Evolutionary conservation across 1,140 invertebrate genomes (phyloP).

Genomic region (Caligus rogercresseyi): DNA sequence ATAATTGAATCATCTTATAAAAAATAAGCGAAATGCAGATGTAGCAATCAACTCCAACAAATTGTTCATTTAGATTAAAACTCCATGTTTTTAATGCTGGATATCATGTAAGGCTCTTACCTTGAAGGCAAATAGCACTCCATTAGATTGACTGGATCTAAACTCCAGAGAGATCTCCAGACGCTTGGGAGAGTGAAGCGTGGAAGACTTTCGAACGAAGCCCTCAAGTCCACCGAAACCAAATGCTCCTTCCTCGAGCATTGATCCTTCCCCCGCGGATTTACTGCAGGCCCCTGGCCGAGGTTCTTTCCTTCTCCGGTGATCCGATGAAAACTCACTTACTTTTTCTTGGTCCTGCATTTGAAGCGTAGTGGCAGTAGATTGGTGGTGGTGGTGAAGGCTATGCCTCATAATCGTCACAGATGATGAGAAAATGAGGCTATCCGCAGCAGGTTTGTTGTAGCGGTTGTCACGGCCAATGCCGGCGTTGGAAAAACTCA

Average conservation of each 20-base stretch:
- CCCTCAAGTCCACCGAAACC: not conserved
- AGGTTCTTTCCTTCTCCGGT: too few relatives aligned
- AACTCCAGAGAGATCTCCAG: not conserved
- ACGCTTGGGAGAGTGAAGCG: not conserved
- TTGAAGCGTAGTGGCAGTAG: not conserved
- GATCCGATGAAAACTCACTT: not conserved
- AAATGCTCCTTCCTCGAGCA: not conserved
- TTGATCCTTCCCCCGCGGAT: not conserved
- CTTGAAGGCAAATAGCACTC: not conserved
- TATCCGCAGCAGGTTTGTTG: not conserved
- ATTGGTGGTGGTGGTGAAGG: too few relatives aligned
- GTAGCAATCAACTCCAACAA: too few relatives aligned
- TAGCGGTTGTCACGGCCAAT: slow-evolving; percentile 2
- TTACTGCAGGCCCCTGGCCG: too few relatives aligned
- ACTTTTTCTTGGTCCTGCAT: not conserved
- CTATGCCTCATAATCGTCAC: too few relatives aligned
- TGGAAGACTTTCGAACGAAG: not conserved
- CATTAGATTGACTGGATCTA: not conserved
- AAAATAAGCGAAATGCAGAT: too few relatives aligned
- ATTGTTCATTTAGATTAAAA: too few relatives aligned
- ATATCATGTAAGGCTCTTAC: too few relatives aligned
- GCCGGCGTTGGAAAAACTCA: slow-evolving; percentile 4
- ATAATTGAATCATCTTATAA: too few relatives aligned
- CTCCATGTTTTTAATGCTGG: too few relatives aligned
- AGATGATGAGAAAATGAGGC: not conserved